Evolutionary conservation across 2,113 vertebrate species (phyloP).

Genomic region (Syngnathus scovelli): DNA sequence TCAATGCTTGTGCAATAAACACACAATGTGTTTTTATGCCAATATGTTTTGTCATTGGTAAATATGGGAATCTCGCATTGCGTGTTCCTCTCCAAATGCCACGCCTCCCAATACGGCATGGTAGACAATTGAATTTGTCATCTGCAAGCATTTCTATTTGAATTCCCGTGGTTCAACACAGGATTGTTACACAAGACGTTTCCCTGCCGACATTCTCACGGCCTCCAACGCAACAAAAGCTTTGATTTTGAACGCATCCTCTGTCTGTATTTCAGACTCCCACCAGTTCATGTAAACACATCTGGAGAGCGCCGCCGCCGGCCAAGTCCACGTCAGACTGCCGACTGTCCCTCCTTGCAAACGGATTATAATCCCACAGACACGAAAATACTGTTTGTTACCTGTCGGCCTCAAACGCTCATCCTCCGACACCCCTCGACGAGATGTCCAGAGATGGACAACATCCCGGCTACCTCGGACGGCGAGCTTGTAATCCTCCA

Average conservation of each 20-base stretch:
- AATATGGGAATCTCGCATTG: background rate
- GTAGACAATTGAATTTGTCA: background rate
- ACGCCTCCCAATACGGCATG: background rate
- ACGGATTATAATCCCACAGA: conserved; percentile 50
- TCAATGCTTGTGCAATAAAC: no score
- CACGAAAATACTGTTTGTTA: conserved; percentile 19
- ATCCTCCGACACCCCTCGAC: conserved; percentile 5
- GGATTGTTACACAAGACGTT: background rate
- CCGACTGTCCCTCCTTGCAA: conserved; percentile 47
- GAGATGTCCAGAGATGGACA: conserved; percentile 42
- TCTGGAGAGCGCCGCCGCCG: conserved; percentile 27
- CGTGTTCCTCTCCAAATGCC: background rate
- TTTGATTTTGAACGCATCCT: background rate
- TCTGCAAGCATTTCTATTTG: conserved; percentile 5
- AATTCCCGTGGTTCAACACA: conserved; percentile 15
- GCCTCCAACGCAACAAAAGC: conserved; percentile 2
- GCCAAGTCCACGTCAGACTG: conserved; percentile 35
- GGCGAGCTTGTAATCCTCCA: conserved; percentile 18
- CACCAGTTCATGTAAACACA: conserved; percentile 54
- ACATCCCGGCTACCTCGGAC: background rate
- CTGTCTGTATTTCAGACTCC: conserved; percentile 5
- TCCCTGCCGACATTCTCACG: conserved; percentile 2
- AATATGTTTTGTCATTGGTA: background rate
- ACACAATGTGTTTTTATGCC: no score
- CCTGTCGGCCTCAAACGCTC: conserved; percentile 33